Evolutionary conservation across 2,113 vertebrate species (phyloP), one percentile per base, ranked within the genome.

Genomic region (Pterocles gutturalis): DNA sequence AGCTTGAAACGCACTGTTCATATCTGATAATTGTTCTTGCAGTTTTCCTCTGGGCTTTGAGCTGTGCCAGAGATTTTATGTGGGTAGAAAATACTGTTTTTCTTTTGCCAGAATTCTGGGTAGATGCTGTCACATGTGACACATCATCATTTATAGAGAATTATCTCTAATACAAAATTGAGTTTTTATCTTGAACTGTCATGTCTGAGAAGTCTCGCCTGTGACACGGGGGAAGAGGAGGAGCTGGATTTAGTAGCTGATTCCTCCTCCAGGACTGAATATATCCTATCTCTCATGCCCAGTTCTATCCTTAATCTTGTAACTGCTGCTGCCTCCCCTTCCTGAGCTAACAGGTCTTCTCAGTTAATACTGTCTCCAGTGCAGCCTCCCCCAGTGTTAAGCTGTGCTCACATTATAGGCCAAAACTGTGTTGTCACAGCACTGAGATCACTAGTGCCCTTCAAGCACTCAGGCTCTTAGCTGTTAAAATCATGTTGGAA

Each of bases 151-250:
- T 91, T 89, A 71, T 31, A 71, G 61, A 75, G 81, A 87, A 89
- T 95, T 96, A 83, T 92, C 93, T 89, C 73, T 67, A 92, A 91
- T 49, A 95, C 36, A 84, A 95, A 97, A 97, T 79, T 87, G 91
- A 95, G 60, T 71, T 96, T 93, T 96, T 89, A 97, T 96, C 93
- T 96, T 64, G 65, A 94, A 84, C 70, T 85, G 87, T 82, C 93
- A 5, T 48, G 65, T 67, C 91, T 96, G 57, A 94, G 93, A 95
- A 93, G 81, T 55, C 89, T 87, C 8, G n/a, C 53, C 53, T 91
- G 61, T 79, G 73, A 76, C 82, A 88, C 0, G 0, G 48, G 43
- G 45, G 69, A 93, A 41, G 48, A 66, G 66, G 90, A 90, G 22
- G 61, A 95, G 48, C 46, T 87, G 72, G 66, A 75, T 96, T 94